Evolutionary conservation across 2,888 invertebrate species (phyloP).

Genomic region (Erynnis tages): DNA sequence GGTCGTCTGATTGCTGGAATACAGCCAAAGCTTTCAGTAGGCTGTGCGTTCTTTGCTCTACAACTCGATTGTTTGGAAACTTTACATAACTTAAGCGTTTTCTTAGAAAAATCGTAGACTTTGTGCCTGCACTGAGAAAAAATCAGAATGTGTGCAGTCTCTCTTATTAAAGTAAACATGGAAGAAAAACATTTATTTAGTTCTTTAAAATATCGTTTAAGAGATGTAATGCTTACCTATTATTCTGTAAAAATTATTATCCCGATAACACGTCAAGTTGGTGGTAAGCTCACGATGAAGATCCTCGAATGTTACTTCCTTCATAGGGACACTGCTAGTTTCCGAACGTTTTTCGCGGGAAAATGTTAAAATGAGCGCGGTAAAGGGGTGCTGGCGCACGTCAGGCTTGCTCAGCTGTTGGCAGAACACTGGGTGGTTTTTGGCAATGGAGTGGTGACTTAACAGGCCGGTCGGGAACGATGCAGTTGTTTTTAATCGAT

Average conservation of each 20-base stretch:
- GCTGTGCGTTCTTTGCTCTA: conserved; percentile 1
- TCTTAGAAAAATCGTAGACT: too few species aligned
- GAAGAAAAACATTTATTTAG: too few species aligned
- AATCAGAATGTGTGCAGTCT: too few species aligned
- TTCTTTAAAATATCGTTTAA: too few species aligned
- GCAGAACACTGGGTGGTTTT: conserved; percentile 65
- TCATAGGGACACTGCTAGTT: conserved; percentile 64
- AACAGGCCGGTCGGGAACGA: conserved; percentile 39
- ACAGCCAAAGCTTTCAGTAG: conserved; percentile 27
- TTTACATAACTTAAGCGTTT: not conserved
- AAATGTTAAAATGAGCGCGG: conserved; percentile 46
- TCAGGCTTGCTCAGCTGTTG: conserved; percentile 54
- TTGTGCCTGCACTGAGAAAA: too few species aligned
- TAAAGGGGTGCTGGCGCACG: conserved; percentile 45
- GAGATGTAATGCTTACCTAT: too few species aligned
- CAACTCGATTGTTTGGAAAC: not conserved
- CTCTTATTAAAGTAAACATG: too few species aligned
- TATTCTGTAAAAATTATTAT: conserved; percentile 73
- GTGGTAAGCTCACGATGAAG: conserved; percentile 49
- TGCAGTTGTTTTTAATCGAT: conserved; percentile 37
- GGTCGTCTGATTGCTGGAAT: conserved; percentile 23
- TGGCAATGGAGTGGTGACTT: conserved; percentile 56
- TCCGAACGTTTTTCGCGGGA: conserved; percentile 42
- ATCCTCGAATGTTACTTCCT: conserved; percentile 56
- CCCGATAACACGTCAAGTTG: conserved; percentile 55